Evolutionary conservation across 1,140 invertebrate species (phyloP), one percentile per base, ranked within the genome.

Genomic region (Ips typographus): DNA sequence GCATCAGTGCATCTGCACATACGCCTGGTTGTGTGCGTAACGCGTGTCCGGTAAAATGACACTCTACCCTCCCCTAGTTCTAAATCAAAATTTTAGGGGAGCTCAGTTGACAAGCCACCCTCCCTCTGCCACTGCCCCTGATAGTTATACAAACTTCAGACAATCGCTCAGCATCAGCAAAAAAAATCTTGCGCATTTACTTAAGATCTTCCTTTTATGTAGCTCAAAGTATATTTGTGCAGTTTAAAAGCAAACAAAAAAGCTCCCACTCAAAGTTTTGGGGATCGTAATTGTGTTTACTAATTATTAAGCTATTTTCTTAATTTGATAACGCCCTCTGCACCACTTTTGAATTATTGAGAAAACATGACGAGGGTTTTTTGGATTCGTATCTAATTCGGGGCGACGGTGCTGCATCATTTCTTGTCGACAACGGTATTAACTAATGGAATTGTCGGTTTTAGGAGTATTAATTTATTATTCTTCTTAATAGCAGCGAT

Each of bases 291-390:
- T 68, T 68, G 57, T 57, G 44, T 60, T 53, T 60, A 60, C 43
- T 52, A 51, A 68, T 60, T 61, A 53, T 68, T 60, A 44, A 59
- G 36, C 22, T 36, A 60, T 68, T 60, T 68, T 8, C 57, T 60
- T 60, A 68, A 68, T 65, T 65, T 41, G 42, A 65, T 55, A 65
- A 44, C 40, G 42, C 41, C 63, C 52, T 56, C 51, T 39, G 8
- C 22, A 4, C 40, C 55, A 56, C 22, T 65, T 65, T 42, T 65
- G 63, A 65, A 65, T 65, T 65, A 65, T 65, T 65, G 53, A 55
- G 52, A 65, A 65, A 65, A 65, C 52, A 65, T 65, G 63, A 65
- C 63, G 63, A 22, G 52, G 63, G 53, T 43, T 65, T 65, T 65
- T 56, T 57, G 42, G 44, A 37, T 63, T 63, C 36, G 38, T 59